Conservation (phyloP, 2,797 vertebrate genomes). For the Falco columbarius region DNA sequence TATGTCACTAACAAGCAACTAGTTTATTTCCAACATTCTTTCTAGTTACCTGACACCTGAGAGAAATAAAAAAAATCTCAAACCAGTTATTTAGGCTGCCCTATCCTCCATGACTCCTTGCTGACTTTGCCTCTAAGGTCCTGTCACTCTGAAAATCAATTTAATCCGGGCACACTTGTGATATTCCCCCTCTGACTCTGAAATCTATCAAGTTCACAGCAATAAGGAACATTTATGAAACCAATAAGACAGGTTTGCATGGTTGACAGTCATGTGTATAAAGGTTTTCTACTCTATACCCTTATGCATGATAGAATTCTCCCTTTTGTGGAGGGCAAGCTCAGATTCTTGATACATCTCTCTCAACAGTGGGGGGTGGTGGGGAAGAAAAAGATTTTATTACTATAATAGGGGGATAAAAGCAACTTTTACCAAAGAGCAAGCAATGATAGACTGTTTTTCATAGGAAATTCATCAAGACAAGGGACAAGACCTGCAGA, state of each 20-base stretch:
- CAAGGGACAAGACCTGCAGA: background rate
- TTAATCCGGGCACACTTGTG: background rate
- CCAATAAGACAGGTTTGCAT: background rate
- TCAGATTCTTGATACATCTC: background rate
- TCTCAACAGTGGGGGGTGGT: accelerated
- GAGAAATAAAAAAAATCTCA: background rate
- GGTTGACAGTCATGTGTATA: background rate
- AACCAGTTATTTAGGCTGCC: background rate
- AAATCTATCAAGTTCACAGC: background rate
- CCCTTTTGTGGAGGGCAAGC: background rate
- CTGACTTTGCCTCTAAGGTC: background rate
- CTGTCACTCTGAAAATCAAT: background rate
- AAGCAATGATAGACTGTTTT: background rate
- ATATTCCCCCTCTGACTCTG: background rate
- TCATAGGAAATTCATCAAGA: background rate
- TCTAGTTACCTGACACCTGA: background rate
- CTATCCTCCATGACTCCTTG: background rate
- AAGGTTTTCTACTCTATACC: background rate
- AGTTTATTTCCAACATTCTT: background rate
- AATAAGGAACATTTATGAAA: background rate
- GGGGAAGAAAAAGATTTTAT: background rate
- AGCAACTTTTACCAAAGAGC: background rate
- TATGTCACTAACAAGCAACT: background rate
- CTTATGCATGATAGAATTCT: background rate
- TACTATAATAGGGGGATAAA: background rate